Evolutionary conservation across 2,888 invertebrate species (phyloP), one percentile per base, ranked within the genome.

Genomic region (Periphyllus acericola): DNA sequence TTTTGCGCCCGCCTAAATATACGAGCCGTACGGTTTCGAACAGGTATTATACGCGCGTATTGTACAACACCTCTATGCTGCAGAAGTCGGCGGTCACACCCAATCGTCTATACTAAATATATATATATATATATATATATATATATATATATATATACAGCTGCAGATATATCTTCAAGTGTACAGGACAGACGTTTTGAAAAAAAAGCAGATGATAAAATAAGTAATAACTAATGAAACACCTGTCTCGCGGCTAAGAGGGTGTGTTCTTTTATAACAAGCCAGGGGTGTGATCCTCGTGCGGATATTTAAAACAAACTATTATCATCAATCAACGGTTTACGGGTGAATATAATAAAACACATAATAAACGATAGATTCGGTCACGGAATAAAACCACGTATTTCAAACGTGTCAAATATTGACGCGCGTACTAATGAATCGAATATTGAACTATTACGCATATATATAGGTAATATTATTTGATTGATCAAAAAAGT

Each of bases 171-270:
- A n/a, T n/a, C n/a, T n/a, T n/a, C n/a, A n/a, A n/a, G n/a, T n/a
- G n/a, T n/a, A n/a, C n/a, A n/a, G n/a, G n/a, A n/a, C n/a, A n/a
- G n/a, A n/a, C n/a, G n/a, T n/a, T n/a, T n/a, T n/a, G n/a, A 1
- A 36, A 46, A 46, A 0, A 46, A 46, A 46, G 14, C 46, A 1
- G 46, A 46, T 46, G 14, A 46, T 46, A 36, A 74, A 36, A 74
- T 75, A 75, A 40, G 55, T 19, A 83, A 52, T 55, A 55, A 83
- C 34, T 55, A 83, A 83, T 55, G 55, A 55, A 83, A 74, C 55
- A 34, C 34, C 55, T 79, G 75, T 75, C 75, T 25, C 72, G 72
- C 6, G 19, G 17, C 36, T n/a, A 68, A 11, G 34, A 74, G 34
- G 83, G 52, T 55, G 74, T 72, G 9, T 34, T 60, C 32, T 55